Base-by-base conservation (phyloP, 2,113 vertebrate genomes). In the Heteronetta atricapilla region DNA sequence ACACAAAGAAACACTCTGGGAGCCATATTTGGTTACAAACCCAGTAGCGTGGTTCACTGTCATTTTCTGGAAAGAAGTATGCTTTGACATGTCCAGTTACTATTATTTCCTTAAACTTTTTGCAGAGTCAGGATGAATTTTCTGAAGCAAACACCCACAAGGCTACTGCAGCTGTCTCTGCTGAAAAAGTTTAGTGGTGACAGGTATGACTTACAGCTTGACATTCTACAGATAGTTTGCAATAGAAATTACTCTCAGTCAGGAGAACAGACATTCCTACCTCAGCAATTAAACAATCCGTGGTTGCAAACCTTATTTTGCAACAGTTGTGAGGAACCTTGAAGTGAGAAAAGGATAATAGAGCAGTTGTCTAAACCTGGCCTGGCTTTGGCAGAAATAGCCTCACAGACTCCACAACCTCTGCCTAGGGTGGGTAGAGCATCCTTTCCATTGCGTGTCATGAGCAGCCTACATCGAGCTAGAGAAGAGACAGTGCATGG, bases 331-430 rank as follows among this genome's bases (percentile, higher is more conserved):
- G 56, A 66, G 19, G 25, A 34, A 72, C 11, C 15, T n/a, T 22
- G 16, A 20, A 48, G 10, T 18, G 34, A 76, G 70, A 55, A 36
- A 19, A 67, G 4, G 36, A 7, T 23, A 78, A 33, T 5, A 81
- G 42, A 63, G 20, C 16, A 68, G 38, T 11, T 2, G 0, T 28
- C 36, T 81, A 72, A 58, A 85, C 26, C 40, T 31, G 18, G 12
- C 29, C 33, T 29, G 40, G 16, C n/a, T 6, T 12, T 16, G 38
- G 10, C 14, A 78, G 50, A 56, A 75, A 31, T 58, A 6, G 1
- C 13, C 17, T 15, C 50, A 26, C 8, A 1, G 4, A 5, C 8
- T 7, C 10, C 13, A 28, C 0, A 0, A 29, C 22, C 15, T 69
- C 42, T 1, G 1, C n/a, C 10, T 34, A 55, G 68, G 28, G 28